phyloP scores from a whole-genome alignment of 2,888 invertebrate species.

The Anodontia alba region DNA sequence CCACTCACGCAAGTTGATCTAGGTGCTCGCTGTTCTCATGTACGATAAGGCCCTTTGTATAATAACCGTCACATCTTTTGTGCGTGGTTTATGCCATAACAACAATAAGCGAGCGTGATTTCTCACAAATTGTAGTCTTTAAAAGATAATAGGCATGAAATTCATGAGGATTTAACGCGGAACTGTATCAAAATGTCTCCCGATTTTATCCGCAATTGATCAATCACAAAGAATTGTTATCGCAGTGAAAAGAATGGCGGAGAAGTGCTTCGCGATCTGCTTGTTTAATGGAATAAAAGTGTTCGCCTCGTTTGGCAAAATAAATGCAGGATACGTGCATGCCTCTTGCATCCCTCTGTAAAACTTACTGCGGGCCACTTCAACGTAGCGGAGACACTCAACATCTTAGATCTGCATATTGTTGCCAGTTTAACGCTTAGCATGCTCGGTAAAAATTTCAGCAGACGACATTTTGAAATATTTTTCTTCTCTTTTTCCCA shows the following conservation, averaged over 20 bases:
- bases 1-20: too few species aligned
- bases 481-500: too few species aligned
- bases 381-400: background rate
- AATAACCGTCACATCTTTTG: constrained; percentile 1
- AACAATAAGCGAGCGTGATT: constrained; percentile 60
- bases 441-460: too few species aligned
- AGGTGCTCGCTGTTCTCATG: too few species aligned
- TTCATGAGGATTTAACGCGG: constrained; percentile 19
- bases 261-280: constrained; percentile 10
- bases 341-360: constrained; percentile 3
- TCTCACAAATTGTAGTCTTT: constrained; percentile 64
- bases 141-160: constrained; percentile 34
- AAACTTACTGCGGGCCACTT: constrained; percentile 7
- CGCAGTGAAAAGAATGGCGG: constrained; percentile 10
- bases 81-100: constrained; percentile 16
- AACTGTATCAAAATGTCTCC: constrained; percentile 63
- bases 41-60: too few species aligned
- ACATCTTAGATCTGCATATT: background rate
- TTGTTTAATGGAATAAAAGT: constrained; percentile 40
- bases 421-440: too few species aligned
- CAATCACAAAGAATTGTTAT: constrained; percentile 39
- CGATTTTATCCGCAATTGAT: constrained; percentile 55
- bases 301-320: constrained; percentile 38
- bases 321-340: constrained; percentile 31
- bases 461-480: too few species aligned